Base-by-base conservation (phyloP, 1,140 invertebrate genomes). In the Drosophila carrolli region DNA sequence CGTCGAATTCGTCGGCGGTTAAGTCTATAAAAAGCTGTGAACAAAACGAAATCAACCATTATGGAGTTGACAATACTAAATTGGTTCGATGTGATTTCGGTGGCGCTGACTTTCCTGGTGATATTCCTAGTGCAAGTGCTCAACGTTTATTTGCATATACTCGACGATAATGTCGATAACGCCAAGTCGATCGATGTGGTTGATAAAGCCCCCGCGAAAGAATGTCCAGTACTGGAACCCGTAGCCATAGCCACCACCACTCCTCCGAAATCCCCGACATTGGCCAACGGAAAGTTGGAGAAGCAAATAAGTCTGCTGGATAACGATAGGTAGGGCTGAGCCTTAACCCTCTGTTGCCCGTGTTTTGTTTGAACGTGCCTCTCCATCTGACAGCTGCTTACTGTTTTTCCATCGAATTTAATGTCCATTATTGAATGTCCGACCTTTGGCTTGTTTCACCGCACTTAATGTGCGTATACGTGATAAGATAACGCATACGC, bases 281-380 rank as follows among this genome's bases (percentile, higher is more conserved):
- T 57, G 29, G 41, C 67, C 43, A 90, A 89, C 70, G 90, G 90
- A 41, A 90, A 90, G 58, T 56, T 91, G 60, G 82, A 82, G 29
- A 91, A 91, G 75, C 90, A 90, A 46, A 46, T 75, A 23, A 90
- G 83, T 50, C n/a, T 84, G 59, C 75, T 89, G 75, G 78, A 91
- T 38, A 59, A 53, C 41, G 90, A 91, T 68, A 90, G 91, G 90
- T 91, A 55, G 51, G 70, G 14, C 9, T 82, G 7, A 9, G 10
- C 14, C 14, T 23, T 54, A 19, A 48, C 35, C 44, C 43, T 14
- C 38, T 48, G 13, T 67, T 59, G 53, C 43, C 11, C 27, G 10
- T 9, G 16, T 40, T 47, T 43, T 23, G 37, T 62, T 61, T 61
- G 35, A 14, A 57, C 40, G 47, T 46, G 29, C 8, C 9, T 5